These are phyloP conservation scores for Origma solitaria DNA, from an alignment of 2,113 vertebrate species.

Conservation along the genomic window DNA sequence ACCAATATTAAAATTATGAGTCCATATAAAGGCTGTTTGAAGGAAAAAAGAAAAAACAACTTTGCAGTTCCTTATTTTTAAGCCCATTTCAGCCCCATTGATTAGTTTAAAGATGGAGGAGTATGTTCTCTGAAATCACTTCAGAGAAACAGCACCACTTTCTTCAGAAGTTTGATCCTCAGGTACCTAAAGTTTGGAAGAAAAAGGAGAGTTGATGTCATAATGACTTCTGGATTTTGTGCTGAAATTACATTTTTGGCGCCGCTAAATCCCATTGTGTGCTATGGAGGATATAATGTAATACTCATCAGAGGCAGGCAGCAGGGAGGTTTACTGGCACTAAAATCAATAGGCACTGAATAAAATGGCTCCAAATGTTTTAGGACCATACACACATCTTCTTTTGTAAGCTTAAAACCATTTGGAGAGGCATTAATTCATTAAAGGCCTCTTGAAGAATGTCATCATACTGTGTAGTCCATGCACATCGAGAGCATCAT, in stretches of 20 bases:
- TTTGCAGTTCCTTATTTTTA: background rate
- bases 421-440: constrained; percentile 68
- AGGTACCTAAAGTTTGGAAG: background rate
- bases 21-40: background rate
- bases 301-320: constrained; percentile 59
- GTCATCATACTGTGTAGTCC: constrained; percentile 33
- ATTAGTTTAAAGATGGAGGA: background rate
- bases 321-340: constrained; percentile 65
- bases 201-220: constrained; percentile 30
- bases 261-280: constrained; percentile 52
- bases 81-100: background rate
- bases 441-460: constrained; percentile 64
- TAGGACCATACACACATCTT: constrained; percentile 54
- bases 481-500: constrained; percentile 31
- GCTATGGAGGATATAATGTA: constrained; percentile 55
- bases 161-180: background rate
- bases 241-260: constrained; percentile 70
- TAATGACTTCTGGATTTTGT: constrained; percentile 58
- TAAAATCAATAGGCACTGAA: constrained; percentile 69
- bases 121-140: background rate
- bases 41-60: background rate
- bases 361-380: constrained; percentile 66
- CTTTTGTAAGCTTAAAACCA: constrained; percentile 63
- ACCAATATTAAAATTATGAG: background rate
- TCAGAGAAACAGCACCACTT: background rate